Conservation (phyloP, 92 coral and sea anemone species). For the Actinostola sp. region DNA sequence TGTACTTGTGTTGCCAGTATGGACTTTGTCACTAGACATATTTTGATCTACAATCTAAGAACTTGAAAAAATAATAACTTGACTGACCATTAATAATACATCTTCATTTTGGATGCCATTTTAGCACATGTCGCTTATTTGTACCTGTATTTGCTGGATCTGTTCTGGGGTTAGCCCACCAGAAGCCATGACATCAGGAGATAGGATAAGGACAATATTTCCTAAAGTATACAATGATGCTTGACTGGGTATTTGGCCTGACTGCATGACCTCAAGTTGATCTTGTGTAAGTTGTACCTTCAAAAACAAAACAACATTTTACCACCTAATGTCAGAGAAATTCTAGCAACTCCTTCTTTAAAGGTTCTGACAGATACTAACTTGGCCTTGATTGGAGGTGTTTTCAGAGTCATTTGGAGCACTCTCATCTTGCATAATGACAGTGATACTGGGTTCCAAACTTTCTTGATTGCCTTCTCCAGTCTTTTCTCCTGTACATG, state of each 20-base stretch:
- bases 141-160: conserved; percentile 46
- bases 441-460: conserved; percentile 26
- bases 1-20: too few relatives aligned
- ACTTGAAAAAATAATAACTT: too few relatives aligned
- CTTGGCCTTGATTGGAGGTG: not conserved
- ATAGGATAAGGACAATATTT: conserved; percentile 41
- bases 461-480: conserved; percentile 14
- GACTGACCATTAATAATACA: too few relatives aligned
- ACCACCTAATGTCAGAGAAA: not conserved
- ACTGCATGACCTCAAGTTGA: conserved; percentile 39
- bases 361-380: not conserved
- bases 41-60: not conserved
- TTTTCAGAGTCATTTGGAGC: not conserved
- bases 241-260: conserved; percentile 36
- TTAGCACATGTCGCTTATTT: not conserved
- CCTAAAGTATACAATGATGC: conserved; percentile 37
- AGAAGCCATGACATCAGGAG: conserved; percentile 48
- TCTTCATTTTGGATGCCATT: not conserved
- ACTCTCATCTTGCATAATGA: conserved; percentile 39
- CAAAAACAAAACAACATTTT: not conserved
- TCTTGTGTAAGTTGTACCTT: conserved; percentile 29
- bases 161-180: conserved; percentile 47
- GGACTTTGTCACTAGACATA: too few relatives aligned
- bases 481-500: conserved; percentile 1
- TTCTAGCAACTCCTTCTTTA: too few relatives aligned